Evolutionary conservation across 1,140 invertebrate species (phyloP).

Genomic region (Sitophilus oryzae): DNA sequence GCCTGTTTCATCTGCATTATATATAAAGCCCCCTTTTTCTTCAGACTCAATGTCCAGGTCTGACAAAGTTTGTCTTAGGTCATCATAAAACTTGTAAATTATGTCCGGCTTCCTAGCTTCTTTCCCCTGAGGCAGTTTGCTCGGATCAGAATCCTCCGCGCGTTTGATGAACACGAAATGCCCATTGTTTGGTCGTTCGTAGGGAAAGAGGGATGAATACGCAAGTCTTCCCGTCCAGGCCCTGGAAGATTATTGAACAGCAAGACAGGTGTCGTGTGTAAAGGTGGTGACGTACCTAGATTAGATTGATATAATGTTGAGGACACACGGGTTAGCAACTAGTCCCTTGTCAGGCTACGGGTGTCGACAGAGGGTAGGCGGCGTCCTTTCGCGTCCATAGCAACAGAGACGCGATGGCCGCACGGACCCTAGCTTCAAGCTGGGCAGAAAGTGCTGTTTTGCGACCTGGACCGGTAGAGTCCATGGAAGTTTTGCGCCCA

Average conservation of each 20-base stretch:
- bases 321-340: no score
- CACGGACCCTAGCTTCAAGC: conserved; percentile 14
- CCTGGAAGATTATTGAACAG: no score
- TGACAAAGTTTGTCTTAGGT: conserved; percentile 8
- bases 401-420: conserved; percentile 12
- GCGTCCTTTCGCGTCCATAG: conserved; percentile 9
- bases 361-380: conserved; percentile 11
- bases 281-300: no score
- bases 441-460: no score
- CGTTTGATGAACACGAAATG: conserved; percentile 18
- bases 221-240: conserved; percentile 15
- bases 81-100: conserved; percentile 25
- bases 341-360: no score
- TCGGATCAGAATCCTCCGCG: conserved; percentile 22
- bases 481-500: conserved; percentile 14
- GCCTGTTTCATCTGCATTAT: conserved; percentile 22
- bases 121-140: no score
- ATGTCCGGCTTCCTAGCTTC: conserved; percentile 21
- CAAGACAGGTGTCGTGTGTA: no score
- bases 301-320: no score
- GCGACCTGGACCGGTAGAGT: no score
- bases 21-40: conserved; percentile 18
- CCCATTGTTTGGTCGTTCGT: background rate
- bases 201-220: conserved; percentile 19
- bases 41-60: background rate